Conservation (phyloP, 1,140 invertebrate genomes). For the Hylyphantes graminicola region DNA sequence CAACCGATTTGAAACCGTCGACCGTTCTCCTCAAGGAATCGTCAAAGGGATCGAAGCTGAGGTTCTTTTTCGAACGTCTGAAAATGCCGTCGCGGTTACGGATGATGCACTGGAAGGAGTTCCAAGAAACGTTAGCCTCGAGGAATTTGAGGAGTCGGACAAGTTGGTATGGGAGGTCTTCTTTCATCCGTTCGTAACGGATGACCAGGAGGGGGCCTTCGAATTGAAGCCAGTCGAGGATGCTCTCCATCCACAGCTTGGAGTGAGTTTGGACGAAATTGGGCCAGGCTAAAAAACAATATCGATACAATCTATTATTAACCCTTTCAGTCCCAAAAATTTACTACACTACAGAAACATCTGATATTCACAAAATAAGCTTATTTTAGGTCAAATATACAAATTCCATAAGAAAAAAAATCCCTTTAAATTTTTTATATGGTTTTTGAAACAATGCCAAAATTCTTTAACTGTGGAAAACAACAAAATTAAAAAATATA, state of each 20-base stretch:
- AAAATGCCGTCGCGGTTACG: conserved; percentile 76
- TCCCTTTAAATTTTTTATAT: too few species aligned
- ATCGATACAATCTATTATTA: too few species aligned
- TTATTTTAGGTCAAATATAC: too few species aligned
- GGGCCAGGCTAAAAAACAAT: conserved; percentile 75
- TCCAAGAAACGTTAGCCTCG: conserved; percentile 62
- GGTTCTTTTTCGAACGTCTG: conserved; percentile 74
- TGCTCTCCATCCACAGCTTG: conserved; percentile 76
- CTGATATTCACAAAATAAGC: too few species aligned
- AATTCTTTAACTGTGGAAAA: too few species aligned
- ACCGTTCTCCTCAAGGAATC: background rate
- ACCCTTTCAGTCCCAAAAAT: too few species aligned
- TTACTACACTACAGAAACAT: too few species aligned
- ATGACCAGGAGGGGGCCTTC: conserved; percentile 76
- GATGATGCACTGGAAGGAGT: conserved; percentile 65
- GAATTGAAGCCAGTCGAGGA: conserved; percentile 79
- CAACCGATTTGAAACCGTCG: conserved; percentile 26
- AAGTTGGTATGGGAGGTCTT: conserved; percentile 73
- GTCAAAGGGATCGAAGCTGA: conserved; percentile 77
- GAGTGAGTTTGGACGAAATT: conserved; percentile 77
- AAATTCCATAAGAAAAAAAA: too few species aligned
- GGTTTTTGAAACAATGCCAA: too few species aligned
- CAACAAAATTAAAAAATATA: too few species aligned
- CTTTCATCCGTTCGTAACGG: conserved; percentile 78
- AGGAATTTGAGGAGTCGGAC: conserved; percentile 75